Evolutionary conservation across 1,140 invertebrate genomes (phyloP).

Genomic region (Conopomorpha cramerella): DNA sequence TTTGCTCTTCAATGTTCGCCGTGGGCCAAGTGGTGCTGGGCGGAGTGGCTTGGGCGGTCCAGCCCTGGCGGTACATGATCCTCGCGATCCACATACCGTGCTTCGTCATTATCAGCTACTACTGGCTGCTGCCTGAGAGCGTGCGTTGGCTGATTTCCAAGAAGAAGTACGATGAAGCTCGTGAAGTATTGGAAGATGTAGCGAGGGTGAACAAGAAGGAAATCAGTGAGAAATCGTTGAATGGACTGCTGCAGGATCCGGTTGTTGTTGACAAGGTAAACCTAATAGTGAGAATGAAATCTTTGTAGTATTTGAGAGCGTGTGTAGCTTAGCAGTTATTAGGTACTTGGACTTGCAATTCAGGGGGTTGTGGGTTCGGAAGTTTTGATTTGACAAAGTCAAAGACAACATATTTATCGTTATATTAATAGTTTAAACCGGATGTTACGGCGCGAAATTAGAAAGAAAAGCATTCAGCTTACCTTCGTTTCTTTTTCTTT

Average conservation of each 20-base stretch:
- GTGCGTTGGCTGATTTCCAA: constrained; percentile 38
- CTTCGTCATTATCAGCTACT: constrained; percentile 2
- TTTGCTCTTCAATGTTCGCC: neutral
- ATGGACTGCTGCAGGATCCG: constrained; percentile 9
- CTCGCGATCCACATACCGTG: constrained; percentile 1
- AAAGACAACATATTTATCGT: no score
- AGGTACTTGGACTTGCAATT: no score
- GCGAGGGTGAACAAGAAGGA: constrained; percentile 66
- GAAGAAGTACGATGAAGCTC: constrained; percentile 63
- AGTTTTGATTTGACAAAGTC: no score
- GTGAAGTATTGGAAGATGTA: constrained; percentile 59
- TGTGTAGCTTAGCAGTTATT: no score
- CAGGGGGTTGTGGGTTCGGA: no score
- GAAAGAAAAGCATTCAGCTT: no score
- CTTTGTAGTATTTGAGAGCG: no score
- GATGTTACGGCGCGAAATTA: no score
- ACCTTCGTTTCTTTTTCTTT: no score
- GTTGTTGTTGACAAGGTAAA: no score
- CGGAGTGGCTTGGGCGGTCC: constrained; percentile 1
- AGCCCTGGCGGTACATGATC: constrained; percentile 1
- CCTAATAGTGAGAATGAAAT: no score
- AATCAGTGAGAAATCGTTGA: constrained; percentile 52
- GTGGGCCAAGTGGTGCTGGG: constrained; percentile 3
- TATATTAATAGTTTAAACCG: no score
- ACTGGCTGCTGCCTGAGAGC: constrained; percentile 4